phyloP scores from a whole-genome alignment of 2,797 vertebrate genomes.

The Scomberomorus guttatus region DNA sequence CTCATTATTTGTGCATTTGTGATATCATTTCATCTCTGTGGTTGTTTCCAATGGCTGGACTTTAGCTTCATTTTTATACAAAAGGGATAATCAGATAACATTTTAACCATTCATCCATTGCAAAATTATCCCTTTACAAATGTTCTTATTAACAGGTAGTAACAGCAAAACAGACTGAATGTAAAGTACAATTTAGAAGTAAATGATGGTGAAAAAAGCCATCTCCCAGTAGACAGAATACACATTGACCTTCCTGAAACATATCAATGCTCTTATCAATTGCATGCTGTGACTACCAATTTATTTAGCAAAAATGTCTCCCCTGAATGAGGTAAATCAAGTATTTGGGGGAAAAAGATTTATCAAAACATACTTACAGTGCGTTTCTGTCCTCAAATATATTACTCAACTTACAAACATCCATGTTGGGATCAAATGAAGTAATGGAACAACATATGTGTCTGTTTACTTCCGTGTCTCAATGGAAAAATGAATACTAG shows the following conservation, averaged over 20 bases:
- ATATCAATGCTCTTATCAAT: background rate
- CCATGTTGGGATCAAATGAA: background rate
- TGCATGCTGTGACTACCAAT: background rate
- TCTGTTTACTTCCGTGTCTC: background rate
- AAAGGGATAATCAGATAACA: background rate
- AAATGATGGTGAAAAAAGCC: background rate
- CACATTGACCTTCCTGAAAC: background rate
- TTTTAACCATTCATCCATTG: background rate
- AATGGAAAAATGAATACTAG: background rate
- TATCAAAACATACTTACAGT: background rate
- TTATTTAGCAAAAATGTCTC: background rate
- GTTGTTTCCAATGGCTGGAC: background rate
- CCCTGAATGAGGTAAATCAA: background rate
- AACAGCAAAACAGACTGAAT: background rate
- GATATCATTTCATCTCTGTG: background rate
- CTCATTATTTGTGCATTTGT: background rate
- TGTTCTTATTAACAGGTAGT: background rate
- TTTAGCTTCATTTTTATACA: background rate
- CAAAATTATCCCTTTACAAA: background rate
- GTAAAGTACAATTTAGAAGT: background rate
- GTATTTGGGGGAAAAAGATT: background rate
- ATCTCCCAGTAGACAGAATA: background rate
- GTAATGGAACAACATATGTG: background rate
- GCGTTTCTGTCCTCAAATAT: background rate
- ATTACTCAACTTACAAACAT: background rate